These are phyloP conservation scores for Nyctibius bracteatus DNA, from an alignment of 2,113 vertebrate genomes.

Conservation along the genomic window DNA sequence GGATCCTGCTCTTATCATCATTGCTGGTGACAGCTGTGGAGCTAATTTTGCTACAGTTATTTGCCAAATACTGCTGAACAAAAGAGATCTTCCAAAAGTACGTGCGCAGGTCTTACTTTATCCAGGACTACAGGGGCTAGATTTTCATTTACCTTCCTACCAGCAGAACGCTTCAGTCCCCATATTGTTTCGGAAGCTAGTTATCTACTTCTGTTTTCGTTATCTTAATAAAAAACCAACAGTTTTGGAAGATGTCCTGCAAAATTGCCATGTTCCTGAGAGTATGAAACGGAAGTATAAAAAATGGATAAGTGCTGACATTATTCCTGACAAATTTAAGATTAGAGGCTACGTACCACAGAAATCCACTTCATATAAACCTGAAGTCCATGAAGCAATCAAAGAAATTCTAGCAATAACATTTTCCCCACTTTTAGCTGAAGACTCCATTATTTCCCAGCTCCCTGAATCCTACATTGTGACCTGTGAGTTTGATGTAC, in stretches of 20 bases:
- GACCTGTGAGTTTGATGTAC: conserved; percentile 84
- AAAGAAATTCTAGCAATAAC: conserved; percentile 44
- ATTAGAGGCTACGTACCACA: not conserved
- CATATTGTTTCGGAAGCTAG: conserved; percentile 60
- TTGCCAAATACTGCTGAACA: conserved; percentile 73
- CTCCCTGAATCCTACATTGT: conserved; percentile 76
- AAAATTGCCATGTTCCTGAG: conserved; percentile 71
- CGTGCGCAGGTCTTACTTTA: conserved; percentile 86
- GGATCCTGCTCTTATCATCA: conserved; percentile 74
- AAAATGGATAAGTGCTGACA: conserved; percentile 77
- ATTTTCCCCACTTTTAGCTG: conserved; percentile 79
- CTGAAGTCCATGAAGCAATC: conserved; percentile 65
- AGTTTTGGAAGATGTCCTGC: conserved; percentile 58
- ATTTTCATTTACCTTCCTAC: conserved; percentile 86
- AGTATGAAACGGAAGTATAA: conserved; percentile 68
- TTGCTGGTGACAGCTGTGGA: conserved; percentile 84
- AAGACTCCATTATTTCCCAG: conserved; percentile 68
- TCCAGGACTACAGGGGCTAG: conserved; percentile 75
- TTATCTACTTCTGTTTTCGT: conserved; percentile 64
- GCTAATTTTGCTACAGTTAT: conserved; percentile 72
- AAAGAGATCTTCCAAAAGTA: conserved; percentile 72
- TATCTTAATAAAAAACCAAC: conserved; percentile 71
- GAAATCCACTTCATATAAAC: conserved; percentile 32
- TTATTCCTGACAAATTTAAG: conserved; percentile 76
- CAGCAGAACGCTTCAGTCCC: conserved; percentile 80